phyloP scores from a whole-genome alignment of 2,797 vertebrate genomes.

The Silurus aristotelis region DNA sequence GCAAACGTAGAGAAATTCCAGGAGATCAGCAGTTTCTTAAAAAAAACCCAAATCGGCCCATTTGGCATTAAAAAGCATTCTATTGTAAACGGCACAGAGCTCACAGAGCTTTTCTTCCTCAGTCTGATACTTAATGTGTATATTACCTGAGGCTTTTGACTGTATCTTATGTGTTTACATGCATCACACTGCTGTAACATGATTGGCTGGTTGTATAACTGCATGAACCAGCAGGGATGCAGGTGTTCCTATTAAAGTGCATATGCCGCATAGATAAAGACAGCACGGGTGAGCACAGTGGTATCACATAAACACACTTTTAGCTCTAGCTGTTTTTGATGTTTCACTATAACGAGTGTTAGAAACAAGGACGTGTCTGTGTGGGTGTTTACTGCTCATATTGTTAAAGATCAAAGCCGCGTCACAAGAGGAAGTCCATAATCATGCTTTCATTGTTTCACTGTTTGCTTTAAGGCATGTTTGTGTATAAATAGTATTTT shows the following conservation, averaged over 20 bases:
- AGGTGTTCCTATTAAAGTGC: conserved; percentile 1
- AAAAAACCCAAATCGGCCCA: neutral
- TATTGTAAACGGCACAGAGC: neutral
- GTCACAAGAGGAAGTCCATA: conserved; percentile 23
- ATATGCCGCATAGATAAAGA: too few relatives aligned
- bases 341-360: conserved; percentile 19
- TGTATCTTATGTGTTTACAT: neutral
- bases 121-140: too few relatives aligned
- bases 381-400: conserved; percentile 38
- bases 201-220: neutral
- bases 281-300: neutral
- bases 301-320: conserved; percentile 9
- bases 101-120: neutral
- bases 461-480: conserved; percentile 45
- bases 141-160: neutral
- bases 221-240: neutral
- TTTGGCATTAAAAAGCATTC: neutral
- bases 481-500: conserved; percentile 40
- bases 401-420: conserved; percentile 45
- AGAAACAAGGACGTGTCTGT: conserved; percentile 25
- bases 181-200: neutral
- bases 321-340: conserved; percentile 34
- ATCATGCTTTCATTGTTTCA: conserved; percentile 42
- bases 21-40: neutral
- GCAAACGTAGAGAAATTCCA: neutral